A percentile compares a stretch with the other conserved stretches of the same genome.
These are phyloP conservation scores for Parauchenoglanis punctatus DNA, from an alignment of 2,797 vertebrate species.

Conservation along the genomic window DNA sequence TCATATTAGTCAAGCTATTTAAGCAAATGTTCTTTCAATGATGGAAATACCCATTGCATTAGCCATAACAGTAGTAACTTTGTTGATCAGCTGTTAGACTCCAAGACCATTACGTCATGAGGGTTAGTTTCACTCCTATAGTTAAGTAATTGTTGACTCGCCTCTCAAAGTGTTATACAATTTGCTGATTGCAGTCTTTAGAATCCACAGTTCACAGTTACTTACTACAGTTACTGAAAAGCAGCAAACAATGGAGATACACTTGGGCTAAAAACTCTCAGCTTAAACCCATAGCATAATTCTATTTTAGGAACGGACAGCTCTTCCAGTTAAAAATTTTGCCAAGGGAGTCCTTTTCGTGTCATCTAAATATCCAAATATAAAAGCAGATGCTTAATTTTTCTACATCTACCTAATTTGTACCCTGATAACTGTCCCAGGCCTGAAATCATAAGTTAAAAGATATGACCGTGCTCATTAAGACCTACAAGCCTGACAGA, in stretches of 20 bases:
- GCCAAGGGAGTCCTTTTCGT: neutral
- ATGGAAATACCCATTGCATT: neutral
- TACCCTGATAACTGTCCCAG: neutral
- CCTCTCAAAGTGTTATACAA: constrained; percentile 27
- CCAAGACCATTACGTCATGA: constrained; percentile 13
- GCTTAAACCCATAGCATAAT: constrained; percentile 24
- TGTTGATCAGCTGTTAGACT: neutral
- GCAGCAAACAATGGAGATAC: constrained; percentile 7
- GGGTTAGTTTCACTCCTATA: constrained; percentile 10
- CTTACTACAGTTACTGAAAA: constrained; percentile 13
- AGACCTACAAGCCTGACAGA: constrained; percentile 46
- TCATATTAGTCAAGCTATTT: neutral
- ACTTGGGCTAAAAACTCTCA: neutral
- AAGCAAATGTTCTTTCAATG: neutral
- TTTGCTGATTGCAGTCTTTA: constrained; percentile 30
- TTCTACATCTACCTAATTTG: constrained; percentile 23
- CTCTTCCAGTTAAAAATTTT: neutral
- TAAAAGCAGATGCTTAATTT: neutral
- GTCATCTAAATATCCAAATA: neutral
- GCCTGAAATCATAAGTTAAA: constrained; percentile 7
- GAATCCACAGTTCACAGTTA: constrained; percentile 30
- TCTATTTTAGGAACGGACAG: neutral
- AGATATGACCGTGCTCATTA: constrained; percentile 49
- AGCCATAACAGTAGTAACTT: neutral
- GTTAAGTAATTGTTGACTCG: constrained; percentile 17